These are phyloP conservation scores for Dichetophora obliterata DNA, from an alignment of 2,888 invertebrate species.

Conservation along the genomic window DNA sequence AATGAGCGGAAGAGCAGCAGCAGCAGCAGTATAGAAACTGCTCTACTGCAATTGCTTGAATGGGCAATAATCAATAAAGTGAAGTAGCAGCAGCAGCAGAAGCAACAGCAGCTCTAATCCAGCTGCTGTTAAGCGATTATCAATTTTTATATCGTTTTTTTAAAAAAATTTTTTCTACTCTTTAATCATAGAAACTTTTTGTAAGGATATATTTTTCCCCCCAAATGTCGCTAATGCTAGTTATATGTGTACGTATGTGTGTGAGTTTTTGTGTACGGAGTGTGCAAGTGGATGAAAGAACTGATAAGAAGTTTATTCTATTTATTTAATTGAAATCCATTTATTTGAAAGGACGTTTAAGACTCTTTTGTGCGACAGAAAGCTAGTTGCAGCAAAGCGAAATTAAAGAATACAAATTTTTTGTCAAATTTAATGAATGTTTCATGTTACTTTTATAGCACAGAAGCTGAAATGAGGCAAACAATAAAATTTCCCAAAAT, in stretches of 20 bases:
- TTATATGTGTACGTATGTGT: slow-evolving; percentile 4
- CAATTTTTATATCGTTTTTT: background rate
- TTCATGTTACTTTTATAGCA: background rate
- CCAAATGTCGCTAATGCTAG: background rate
- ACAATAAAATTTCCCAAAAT: too few relatives aligned
- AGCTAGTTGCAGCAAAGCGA: background rate
- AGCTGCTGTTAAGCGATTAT: slow-evolving; percentile 14
- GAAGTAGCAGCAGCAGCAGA: slow-evolving; percentile 8
- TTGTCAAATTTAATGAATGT: too few relatives aligned
- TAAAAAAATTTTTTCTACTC: too few relatives aligned
- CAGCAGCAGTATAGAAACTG: too few relatives aligned
- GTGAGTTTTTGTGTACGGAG: slow-evolving; percentile 3
- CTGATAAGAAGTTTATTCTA: background rate
- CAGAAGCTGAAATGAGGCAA: background rate
- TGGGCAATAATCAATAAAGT: too few relatives aligned
- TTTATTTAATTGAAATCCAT: slow-evolving; percentile 26
- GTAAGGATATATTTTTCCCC: too few relatives aligned
- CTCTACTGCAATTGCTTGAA: too few relatives aligned
- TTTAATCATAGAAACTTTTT: too few relatives aligned
- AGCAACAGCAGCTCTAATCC: slow-evolving; percentile 6
- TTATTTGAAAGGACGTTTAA: slow-evolving; percentile 12
- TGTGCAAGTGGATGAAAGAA: background rate
- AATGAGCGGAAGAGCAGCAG: too few relatives aligned
- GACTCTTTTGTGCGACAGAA: background rate
- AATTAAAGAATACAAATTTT: background rate